phyloP scores from a whole-genome alignment of 2,888 invertebrate species.

The Ennomos quercinarius region DNA sequence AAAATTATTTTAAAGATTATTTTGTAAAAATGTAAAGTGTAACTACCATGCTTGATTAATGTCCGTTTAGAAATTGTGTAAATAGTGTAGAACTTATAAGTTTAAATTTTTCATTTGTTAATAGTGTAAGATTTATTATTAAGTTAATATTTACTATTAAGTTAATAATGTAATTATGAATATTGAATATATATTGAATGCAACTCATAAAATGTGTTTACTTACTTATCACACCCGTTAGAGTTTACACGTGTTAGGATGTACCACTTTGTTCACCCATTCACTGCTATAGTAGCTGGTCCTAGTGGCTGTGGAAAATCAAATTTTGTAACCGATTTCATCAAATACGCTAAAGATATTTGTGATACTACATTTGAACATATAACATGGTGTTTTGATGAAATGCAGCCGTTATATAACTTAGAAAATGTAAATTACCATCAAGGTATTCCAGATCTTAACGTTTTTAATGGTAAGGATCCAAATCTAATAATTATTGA shows the following conservation, averaged over 20 bases:
- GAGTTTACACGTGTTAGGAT: constrained; percentile 1
- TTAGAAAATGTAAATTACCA: constrained; percentile 38
- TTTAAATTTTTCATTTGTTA: too few species aligned
- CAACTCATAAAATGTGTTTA: too few species aligned
- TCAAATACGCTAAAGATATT: constrained; percentile 24
- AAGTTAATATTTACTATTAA: too few species aligned
- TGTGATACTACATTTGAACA: constrained; percentile 16
- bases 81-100: too few species aligned
- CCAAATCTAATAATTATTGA: constrained; percentile 45
- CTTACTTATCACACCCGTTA: too few species aligned
- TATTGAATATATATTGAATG: too few species aligned
- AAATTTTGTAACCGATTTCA: constrained; percentile 33
- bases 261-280: constrained; percentile 33
- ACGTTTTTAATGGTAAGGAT: constrained; percentile 39
- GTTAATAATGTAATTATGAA: too few species aligned
- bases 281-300: constrained; percentile 41
- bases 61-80: too few species aligned
- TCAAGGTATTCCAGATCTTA: constrained; percentile 46
- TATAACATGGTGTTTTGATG: constrained; percentile 33
- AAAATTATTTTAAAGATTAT: too few species aligned
- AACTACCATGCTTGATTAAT: too few species aligned
- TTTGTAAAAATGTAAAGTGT: too few species aligned
- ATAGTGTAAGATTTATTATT: too few species aligned
- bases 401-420: constrained; percentile 42
- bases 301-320: constrained; percentile 45